Evolutionary conservation across 1,140 invertebrate species (phyloP), one percentile per base, ranked within the genome.

Genomic region (Daktulosphaira vitifoliae): DNA sequence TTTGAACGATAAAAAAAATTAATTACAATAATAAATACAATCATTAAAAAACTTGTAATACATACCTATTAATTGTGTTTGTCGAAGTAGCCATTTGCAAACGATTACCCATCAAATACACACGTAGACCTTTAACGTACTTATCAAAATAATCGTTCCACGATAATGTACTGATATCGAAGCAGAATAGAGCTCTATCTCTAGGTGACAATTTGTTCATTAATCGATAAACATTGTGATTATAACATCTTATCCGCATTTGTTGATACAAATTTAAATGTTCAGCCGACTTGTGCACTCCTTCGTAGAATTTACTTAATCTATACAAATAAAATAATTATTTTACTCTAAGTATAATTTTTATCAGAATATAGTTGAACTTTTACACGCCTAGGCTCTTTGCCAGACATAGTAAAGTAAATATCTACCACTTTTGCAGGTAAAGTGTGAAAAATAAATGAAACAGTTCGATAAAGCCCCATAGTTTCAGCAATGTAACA

Each of bases 91-190:
- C 11, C 20, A 51, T 85, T 9, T 78, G 80, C 15, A 84, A 71
- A 65, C 81, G 79, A 70, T 90, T 88, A 68, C 88, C 85, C 44
- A 90, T 76, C 26, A 90, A 71, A 71, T 85, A 88, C 26, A 82
- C 73, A 46, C 86, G 74, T 16, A 84, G 75, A 9, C 85, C 87
- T 67, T 76, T 74, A 2, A 85, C 75, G 71, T 89, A 88, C 56
- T 78, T 74, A 20, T 79, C 72, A 49, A 87, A 80, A 72, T 84
- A 89, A 22, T 78, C 71, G 2, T 78, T 69, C 87, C 88, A 91
- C 69, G 86, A 77, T 16, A 90, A 75, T 23, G 80, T 73, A 5
- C 72, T 72, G 71, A 91, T 79, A 49, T 82, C 81, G 72, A 89
- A 89, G 46, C 81, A 79, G 71, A 88, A 90, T 56, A 84, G 66